Evolutionary conservation across 2,888 invertebrate genomes (phyloP).

Genomic region (Apodemia zela): DNA sequence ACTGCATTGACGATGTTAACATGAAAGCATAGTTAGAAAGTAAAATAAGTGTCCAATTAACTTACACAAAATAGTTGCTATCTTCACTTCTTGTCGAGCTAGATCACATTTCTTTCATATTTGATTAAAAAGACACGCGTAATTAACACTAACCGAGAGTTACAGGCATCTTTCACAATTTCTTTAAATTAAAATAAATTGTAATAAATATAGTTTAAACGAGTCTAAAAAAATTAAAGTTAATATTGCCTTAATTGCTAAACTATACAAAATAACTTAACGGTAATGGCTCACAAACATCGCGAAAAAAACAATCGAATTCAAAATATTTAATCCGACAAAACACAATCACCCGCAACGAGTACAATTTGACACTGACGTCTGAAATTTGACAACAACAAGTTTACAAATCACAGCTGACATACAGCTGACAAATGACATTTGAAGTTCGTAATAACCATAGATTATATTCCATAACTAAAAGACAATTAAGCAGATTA

Average conservation of each 20-base stretch:
- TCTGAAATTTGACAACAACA: constrained; percentile 19
- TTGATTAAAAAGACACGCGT: constrained; percentile 48
- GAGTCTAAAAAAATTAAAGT: neutral
- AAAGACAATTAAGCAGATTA: too few relatives aligned
- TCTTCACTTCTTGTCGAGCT: constrained; percentile 48
- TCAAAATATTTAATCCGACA: constrained; percentile 23
- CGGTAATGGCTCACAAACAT: constrained; percentile 24
- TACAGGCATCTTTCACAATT: constrained; percentile 60
- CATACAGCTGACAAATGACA: constrained; percentile 10
- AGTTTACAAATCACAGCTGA: constrained; percentile 14
- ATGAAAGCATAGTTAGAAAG: constrained; percentile 13
- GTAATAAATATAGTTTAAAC: neutral
- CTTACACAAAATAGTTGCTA: constrained; percentile 52
- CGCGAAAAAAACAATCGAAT: constrained; percentile 34
- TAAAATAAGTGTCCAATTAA: constrained; percentile 23
- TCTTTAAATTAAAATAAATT: constrained; percentile 29
- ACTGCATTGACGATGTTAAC: neutral
- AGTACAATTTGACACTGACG: constrained; percentile 38
- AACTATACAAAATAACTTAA: neutral
- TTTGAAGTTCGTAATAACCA: neutral
- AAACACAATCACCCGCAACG: constrained; percentile 17
- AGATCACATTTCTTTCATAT: constrained; percentile 62
- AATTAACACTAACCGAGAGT: constrained; percentile 52
- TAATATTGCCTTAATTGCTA: neutral
- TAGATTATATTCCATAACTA: neutral